Conservation (phyloP, 2,888 invertebrate species). For the Myopa tessellatipennis region DNA sequence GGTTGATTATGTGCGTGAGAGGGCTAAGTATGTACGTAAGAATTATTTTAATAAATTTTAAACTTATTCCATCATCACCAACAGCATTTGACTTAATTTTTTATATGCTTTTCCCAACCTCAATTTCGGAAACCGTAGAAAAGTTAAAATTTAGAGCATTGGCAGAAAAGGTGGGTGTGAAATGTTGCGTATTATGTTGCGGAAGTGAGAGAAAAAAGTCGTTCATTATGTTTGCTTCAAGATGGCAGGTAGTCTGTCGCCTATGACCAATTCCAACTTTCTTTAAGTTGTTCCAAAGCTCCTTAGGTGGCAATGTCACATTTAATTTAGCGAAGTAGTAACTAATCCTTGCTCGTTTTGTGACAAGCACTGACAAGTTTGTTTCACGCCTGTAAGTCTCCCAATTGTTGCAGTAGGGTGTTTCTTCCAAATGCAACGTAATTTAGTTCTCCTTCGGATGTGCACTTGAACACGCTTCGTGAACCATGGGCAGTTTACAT, state of each 20-base stretch:
- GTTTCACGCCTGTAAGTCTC: neutral
- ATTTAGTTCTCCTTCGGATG: neutral
- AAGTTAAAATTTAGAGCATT: neutral
- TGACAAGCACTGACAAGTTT: neutral
- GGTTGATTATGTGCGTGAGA: no score
- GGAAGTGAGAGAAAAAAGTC: neutral
- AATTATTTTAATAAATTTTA: no score
- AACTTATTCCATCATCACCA: neutral
- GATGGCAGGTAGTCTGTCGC: neutral
- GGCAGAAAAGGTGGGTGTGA: neutral
- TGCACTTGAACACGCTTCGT: neutral
- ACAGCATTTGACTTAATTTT: neutral
- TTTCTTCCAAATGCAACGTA: neutral
- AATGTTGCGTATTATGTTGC: neutral
- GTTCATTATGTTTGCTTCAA: neutral
- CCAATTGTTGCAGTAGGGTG: neutral
- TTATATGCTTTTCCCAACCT: neutral
- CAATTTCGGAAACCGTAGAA: neutral
- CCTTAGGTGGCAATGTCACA: neutral
- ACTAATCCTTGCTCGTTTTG: neutral
- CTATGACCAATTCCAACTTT: neutral
- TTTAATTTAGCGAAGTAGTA: neutral
- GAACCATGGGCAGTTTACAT: conserved; percentile 3
- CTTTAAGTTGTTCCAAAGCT: conserved; percentile 8
- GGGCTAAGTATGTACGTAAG: no score